These are phyloP conservation scores for Hippocampus mohnikei DNA, from an alignment of 2,113 vertebrate genomes.

Conservation along the genomic window DNA sequence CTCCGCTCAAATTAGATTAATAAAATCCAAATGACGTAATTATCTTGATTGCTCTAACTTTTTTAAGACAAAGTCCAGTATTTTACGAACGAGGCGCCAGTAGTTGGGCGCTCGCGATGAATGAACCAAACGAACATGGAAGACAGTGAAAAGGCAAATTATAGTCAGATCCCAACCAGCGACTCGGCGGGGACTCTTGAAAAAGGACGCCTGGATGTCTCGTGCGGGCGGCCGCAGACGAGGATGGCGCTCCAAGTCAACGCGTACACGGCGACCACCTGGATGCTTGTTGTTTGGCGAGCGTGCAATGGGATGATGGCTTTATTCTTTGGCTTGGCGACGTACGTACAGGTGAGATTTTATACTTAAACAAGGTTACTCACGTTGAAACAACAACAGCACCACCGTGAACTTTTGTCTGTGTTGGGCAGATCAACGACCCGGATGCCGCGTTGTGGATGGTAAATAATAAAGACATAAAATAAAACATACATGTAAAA, in stretches of 20 bases:
- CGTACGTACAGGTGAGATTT: constrained; percentile 69
- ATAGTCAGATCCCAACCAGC: neutral
- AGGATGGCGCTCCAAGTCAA: neutral
- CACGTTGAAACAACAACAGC: neutral
- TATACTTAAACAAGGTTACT: neutral
- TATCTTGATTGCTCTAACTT: neutral
- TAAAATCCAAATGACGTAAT: neutral
- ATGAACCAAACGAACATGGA: neutral
- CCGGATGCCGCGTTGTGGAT: constrained; percentile 73
- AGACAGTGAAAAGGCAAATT: neutral
- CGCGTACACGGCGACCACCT: constrained; percentile 3
- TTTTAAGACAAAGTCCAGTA: neutral
- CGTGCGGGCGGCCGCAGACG: neutral
- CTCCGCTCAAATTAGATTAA: neutral
- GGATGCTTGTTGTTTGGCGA: constrained; percentile 36
- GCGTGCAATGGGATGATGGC: constrained; percentile 68
- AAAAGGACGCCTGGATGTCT: neutral
- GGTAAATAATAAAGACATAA: constrained; percentile 43
- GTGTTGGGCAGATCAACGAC: constrained; percentile 67
- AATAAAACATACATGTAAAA: neutral
- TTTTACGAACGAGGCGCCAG: neutral
- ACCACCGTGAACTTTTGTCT: neutral
- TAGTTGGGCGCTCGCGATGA: neutral
- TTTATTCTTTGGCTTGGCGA: constrained; percentile 69
- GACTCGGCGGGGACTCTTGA: neutral